Conservation (phyloP, 2,113 vertebrate species). For the Tragelaphus buxtoni region DNA sequence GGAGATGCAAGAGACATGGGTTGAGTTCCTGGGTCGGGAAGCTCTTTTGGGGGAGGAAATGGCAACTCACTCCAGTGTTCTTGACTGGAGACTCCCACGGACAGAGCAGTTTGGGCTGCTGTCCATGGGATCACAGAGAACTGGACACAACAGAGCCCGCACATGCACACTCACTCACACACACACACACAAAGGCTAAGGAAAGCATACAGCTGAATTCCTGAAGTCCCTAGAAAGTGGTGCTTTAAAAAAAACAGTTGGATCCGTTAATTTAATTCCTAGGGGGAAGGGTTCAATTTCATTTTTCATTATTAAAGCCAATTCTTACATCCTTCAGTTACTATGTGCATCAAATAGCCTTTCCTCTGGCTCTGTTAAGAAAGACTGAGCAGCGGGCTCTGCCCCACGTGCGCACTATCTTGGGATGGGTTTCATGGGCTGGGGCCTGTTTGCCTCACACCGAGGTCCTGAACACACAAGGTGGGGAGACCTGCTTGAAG, state of each 20-base stretch:
- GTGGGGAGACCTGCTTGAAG: neutral
- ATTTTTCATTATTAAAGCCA: neutral
- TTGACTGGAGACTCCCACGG: neutral
- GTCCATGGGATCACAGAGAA: neutral
- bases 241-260: neutral
- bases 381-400: neutral
- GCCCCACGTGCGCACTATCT: neutral
- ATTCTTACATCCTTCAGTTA: neutral
- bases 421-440: accelerated
- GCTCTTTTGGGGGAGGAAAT: neutral
- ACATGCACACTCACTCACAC: neutral
- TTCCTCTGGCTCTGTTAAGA: neutral
- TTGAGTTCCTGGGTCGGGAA: neutral
- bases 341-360: neutral
- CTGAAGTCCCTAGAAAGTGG: neutral
- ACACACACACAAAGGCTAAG: neutral
- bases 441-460: too few species aligned
- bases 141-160: neutral
- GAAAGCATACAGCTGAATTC: neutral
- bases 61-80: neutral
- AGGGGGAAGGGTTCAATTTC: neutral
- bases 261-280: neutral
- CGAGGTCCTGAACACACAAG: neutral
- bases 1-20: neutral
- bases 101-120: neutral